Evolutionary conservation across 2,797 vertebrate genomes (phyloP), one percentile per base, ranked within the genome.

Genomic region (Neosilurus hyrtlii): DNA sequence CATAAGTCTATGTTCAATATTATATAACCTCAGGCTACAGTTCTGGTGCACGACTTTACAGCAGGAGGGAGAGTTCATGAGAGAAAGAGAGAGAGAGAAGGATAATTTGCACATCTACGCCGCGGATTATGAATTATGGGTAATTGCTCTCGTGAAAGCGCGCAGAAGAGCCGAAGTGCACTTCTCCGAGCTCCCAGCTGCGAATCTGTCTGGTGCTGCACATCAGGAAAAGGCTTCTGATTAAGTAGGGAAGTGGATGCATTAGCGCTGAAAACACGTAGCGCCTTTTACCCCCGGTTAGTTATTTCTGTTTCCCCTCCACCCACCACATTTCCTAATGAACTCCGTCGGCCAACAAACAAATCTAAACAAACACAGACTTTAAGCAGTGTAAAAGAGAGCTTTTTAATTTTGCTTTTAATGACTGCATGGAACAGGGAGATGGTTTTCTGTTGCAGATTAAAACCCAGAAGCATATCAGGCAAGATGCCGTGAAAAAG

Each of bases 11-110:
- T 61, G 74, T 61, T 76, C 56, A 43, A 61, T 43, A 62, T 76
- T 62, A 76, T 15, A 76, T 24, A 76, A 62, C 57, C 74, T 76
- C 74, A 61, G 74, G 74, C 20, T 76, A 76, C 74, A 9, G 30
- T 57, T 74, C 52, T 57, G 9, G 3, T 56, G 71, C 61, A 66
- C 0, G 3, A 30, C 12, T 70, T 70, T 71, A 71, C 43, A 51
- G 68, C 22, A 24, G 22, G 24, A 18, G 71, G 51, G 3, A 9
- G 15, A 18, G 43, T 49, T 68, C 18, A 37, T 20, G n/a, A 11
- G 61, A 65, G n/a, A 71, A 18, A 63, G 52, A 75, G 22, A 67
- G 16, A 66, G 62, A 59, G n/a, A 3, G 35, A 5, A 6, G 5
- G 16, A 30, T 70, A 49, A 52, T 24, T 52, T 51, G 12, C 43